phyloP scores from a whole-genome alignment of 2,888 invertebrate genomes.

The Leucophora obtusa region DNA sequence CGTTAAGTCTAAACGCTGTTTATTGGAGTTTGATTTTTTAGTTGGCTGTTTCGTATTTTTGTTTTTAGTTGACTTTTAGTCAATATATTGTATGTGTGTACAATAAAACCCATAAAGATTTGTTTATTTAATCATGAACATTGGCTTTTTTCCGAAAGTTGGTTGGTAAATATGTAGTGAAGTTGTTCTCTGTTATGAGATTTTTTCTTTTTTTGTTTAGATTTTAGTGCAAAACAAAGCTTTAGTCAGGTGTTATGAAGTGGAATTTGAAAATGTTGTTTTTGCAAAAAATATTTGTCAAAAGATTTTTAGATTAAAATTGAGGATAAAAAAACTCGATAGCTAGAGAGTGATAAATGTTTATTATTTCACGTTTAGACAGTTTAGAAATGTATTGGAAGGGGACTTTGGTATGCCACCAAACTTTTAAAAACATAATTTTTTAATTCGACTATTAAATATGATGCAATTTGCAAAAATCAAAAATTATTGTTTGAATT shows the following conservation, averaged over 20 bases:
- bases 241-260: constrained; percentile 43
- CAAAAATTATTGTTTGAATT: too few species aligned
- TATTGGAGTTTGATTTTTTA: constrained; percentile 16
- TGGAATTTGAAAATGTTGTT: constrained; percentile 15
- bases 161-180: constrained; percentile 17
- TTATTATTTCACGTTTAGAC: background rate
- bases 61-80: constrained; percentile 22
- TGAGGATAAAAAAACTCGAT: background rate
- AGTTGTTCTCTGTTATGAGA: background rate
- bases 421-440: too few species aligned
- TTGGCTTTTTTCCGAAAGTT: constrained; percentile 9
- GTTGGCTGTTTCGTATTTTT: background rate
- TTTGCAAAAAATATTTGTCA: constrained; percentile 38
- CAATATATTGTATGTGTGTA: background rate
- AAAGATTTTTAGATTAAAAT: constrained; percentile 28
- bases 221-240: constrained; percentile 4
- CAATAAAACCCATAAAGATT: constrained; percentile 38
- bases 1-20: too few species aligned
- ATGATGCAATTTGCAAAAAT: too few species aligned
- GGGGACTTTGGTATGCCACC: too few species aligned
- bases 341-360: background rate
- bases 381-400: background rate
- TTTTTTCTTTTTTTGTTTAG: constrained; percentile 9
- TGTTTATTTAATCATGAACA: constrained; percentile 56
- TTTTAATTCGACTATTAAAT: too few species aligned